Evolutionary conservation across 2,888 invertebrate genomes (phyloP), one percentile per base, ranked within the genome.

Genomic region (Cremastobaeus sp.): DNA sequence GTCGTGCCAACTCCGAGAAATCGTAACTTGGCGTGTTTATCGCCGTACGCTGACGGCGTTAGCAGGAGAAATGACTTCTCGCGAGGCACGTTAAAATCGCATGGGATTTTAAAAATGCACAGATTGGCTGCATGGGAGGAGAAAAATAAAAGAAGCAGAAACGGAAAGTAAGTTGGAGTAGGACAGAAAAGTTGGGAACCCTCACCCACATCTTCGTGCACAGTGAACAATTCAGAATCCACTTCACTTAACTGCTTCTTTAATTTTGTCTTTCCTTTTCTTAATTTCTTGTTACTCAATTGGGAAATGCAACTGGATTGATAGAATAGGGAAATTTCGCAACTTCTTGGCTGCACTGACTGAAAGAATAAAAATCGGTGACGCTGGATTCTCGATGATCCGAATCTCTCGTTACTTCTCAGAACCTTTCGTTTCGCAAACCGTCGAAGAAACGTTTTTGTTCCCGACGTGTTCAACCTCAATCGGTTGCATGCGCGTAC

Each of bases 1-100:
- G 62, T 64, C 69, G 66, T 45, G 57, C 76, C 78, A 78, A 82
- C 84, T 86, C 85, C 82, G 78, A 87, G 87, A 87, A 87, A 87
- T 86, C 87, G 86, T 87, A 87, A 87, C 87, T 85, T 86, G 81
- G 81, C 85, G 85, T 85, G 86, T 87, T 87, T 87, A 87, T 87
- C 85, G 81, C 85, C 83, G 77, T 78, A 71, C 78, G 76, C 81
- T 80, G 79, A 74, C 82, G 81, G 81, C 82, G 82, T 83, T 83
- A 81, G 81, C 82, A 65, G 82, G 82, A 81, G 83, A 78, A 84
- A 85, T 82, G 82, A 82, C 84, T 82, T 84, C 84, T 83, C 80
- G 83, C 82, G 81, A 83, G 81, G 83, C 82, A 83, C 85, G 85
- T 85, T 86, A 83, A 85, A 86, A 84, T 86, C 85, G 78, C 81